phyloP scores from a whole-genome alignment of 2,888 invertebrate genomes.

The Schrankia costaestrigalis region DNA sequence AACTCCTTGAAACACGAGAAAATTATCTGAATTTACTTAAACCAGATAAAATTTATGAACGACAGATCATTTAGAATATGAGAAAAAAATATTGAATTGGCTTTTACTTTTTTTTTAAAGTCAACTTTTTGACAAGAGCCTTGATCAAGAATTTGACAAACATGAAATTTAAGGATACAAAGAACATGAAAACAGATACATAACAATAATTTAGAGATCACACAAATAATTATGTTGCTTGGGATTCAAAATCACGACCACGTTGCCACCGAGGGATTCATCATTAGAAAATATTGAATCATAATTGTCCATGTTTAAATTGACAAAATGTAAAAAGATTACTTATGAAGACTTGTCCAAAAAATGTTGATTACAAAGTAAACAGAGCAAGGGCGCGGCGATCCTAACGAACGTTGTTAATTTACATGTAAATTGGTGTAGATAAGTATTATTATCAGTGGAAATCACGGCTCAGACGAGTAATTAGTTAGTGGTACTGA shows the following conservation, averaged over 20 bases:
- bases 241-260: too few species aligned
- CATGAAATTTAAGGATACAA: too few species aligned
- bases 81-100: slow-evolving; percentile 12
- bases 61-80: slow-evolving; percentile 14
- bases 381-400: slow-evolving; percentile 13
- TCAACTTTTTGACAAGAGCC: too few species aligned
- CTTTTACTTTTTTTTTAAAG: too few species aligned
- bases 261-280: too few species aligned
- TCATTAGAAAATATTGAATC: too few species aligned
- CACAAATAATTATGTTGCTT: too few species aligned
- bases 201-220: too few species aligned
- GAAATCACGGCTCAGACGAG: slow-evolving; percentile 44
- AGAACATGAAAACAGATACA: too few species aligned
- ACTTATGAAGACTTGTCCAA: slow-evolving; percentile 18
- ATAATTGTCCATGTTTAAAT: too few species aligned
- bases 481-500: slow-evolving; percentile 48
- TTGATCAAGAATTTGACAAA: too few species aligned
- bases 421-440: slow-evolving; percentile 36
- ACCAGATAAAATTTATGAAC: slow-evolving; percentile 37
- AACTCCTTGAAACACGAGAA: slow-evolving; percentile 20
- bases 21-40: slow-evolving; percentile 31
- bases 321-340: too few species aligned
- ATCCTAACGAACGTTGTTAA: slow-evolving; percentile 28
- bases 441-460: slow-evolving; percentile 42
- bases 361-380: slow-evolving; percentile 27